A percentile compares a stretch with the other conserved stretches of the same genome.
Evolutionary conservation across 2,888 invertebrate species (phyloP).

Genomic region (Cosmia trapezina): DNA sequence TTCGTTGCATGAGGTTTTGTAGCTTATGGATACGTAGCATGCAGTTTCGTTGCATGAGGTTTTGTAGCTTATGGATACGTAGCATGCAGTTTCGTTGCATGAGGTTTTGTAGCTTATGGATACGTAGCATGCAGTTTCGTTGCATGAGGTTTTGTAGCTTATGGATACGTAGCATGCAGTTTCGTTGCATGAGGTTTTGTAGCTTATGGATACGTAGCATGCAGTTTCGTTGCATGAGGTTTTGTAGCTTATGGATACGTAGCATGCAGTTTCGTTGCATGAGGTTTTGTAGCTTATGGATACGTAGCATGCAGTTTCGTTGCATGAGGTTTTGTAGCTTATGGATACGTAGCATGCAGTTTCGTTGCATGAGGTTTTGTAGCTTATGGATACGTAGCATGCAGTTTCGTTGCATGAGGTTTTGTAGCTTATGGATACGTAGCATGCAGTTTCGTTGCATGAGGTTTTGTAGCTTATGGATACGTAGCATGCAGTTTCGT

Average conservation of each 20-base stretch:
- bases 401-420: not conserved
- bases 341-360: not conserved
- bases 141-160: not conserved
- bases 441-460: not conserved
- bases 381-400: not conserved
- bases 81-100: not conserved
- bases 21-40: not conserved
- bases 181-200: not conserved
- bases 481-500: not conserved
- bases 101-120: not conserved
- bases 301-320: not conserved
- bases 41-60: not conserved
- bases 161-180: not conserved
- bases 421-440: not conserved
- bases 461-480: not conserved
- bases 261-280: not conserved
- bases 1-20: not conserved
- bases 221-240: not conserved
- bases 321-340: not conserved
- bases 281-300: not conserved
- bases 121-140: not conserved
- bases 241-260: not conserved
- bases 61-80: not conserved
- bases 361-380: not conserved
- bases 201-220: not conserved